Evolutionary conservation across 1,140 invertebrate species (phyloP).

Genomic region (Lordiphosa clarofinis): DNA sequence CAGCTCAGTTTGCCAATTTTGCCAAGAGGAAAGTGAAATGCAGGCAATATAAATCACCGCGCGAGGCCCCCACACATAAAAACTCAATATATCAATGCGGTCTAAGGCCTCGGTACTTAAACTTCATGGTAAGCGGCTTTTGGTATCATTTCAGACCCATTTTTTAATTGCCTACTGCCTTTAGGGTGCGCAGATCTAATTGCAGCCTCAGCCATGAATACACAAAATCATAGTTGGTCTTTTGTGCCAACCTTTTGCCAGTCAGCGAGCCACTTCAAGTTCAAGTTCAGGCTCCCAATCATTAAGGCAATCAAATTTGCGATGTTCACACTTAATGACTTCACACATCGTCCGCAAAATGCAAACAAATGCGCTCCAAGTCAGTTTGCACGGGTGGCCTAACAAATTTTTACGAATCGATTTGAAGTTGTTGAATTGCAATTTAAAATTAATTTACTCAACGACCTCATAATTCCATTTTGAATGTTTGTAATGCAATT

Average conservation of each 20-base stretch:
- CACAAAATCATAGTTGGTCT: conserved; percentile 6
- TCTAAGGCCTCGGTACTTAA: conserved; percentile 55
- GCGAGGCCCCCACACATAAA: conserved; percentile 11
- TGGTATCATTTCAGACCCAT: conserved; percentile 45
- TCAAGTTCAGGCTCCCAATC: conserved; percentile 51
- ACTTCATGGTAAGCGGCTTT: conserved; percentile 68
- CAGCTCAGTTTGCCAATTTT: conserved; percentile 38
- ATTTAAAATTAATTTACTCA: conserved; percentile 61
- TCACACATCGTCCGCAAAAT: conserved; percentile 61
- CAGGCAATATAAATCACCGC: conserved; percentile 38
- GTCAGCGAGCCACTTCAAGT: conserved; percentile 51
- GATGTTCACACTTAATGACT: conserved; percentile 70
- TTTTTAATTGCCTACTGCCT: conserved; percentile 57
- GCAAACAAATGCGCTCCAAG: conserved; percentile 64
- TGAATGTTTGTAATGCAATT: conserved; percentile 48
- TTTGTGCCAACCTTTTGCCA: conserved; percentile 28
- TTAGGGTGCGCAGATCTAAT: conserved; percentile 62
- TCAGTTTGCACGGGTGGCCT: conserved; percentile 26
- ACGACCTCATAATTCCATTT: conserved; percentile 44
- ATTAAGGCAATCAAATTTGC: conserved; percentile 58
- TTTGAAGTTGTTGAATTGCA: conserved; percentile 51
- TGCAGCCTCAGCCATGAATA: conserved; percentile 50
- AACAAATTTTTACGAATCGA: conserved; percentile 35
- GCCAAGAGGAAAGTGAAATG: conserved; percentile 59
- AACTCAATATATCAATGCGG: conserved; percentile 3